Percentiles rank a stretch among this genome's conserved stretches.
Conservation (phyloP, 2,888 invertebrate genomes). For the Drosophila recens region DNA sequence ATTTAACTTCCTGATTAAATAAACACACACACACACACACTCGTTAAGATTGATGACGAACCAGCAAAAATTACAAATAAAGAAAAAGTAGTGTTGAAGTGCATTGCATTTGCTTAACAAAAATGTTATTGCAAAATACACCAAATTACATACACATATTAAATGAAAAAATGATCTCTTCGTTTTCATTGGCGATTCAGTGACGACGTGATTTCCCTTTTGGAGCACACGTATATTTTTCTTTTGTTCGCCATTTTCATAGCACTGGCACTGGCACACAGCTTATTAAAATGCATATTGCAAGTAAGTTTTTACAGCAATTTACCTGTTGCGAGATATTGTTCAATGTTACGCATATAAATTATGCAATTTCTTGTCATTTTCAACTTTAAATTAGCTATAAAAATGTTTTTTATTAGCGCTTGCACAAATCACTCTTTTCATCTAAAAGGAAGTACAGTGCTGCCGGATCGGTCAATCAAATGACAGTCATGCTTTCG, state of each 20-base stretch:
- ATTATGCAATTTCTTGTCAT: conserved; percentile 16
- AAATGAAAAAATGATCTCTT: conserved; percentile 4
- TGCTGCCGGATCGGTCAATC: conserved; percentile 24
- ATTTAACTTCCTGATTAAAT: conserved; percentile 74
- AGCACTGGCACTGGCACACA: conserved; percentile 24
- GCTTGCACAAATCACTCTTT: conserved; percentile 44
- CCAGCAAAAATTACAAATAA: conserved; percentile 18
- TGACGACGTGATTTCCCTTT: conserved; percentile 71
- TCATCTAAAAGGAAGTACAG: conserved; percentile 43
- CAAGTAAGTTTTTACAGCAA: background rate
- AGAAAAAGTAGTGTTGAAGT: conserved; percentile 1
- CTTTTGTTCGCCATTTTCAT: conserved; percentile 78
- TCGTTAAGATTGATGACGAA: conserved; percentile 17
- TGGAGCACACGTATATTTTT: conserved; percentile 64
- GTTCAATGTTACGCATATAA: conserved; percentile 25
- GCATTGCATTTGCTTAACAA: conserved; percentile 11
- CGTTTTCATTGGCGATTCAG: conserved; percentile 35
- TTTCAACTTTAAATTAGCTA: conserved; percentile 34
- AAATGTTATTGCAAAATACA: background rate
- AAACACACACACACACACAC: conserved; percentile 56
- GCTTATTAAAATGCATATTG: background rate
- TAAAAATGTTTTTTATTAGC: conserved; percentile 26
- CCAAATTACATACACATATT: background rate
- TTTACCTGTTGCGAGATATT: conserved; percentile 59
- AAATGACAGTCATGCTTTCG: conserved; percentile 7